phyloP scores from a whole-genome alignment of 37 sponge, comb jelly and placozoan genomes.

The Petrosia ficiformis region DNA sequence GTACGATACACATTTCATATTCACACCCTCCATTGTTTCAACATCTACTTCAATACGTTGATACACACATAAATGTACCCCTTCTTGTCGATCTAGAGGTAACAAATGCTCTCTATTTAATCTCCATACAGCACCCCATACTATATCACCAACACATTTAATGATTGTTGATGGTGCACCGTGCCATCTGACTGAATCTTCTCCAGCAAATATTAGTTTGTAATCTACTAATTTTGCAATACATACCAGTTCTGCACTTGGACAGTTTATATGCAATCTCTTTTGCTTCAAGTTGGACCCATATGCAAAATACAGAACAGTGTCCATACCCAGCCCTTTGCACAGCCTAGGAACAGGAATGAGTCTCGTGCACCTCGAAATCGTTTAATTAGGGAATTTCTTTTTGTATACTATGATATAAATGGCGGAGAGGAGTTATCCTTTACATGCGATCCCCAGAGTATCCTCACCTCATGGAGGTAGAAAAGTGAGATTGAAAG shows the following conservation, averaged over 20 bases:
- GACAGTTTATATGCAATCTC: conserved; percentile 14
- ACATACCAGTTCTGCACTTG: conserved; percentile 11
- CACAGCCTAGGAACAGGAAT: too few species aligned
- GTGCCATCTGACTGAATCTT: conserved; percentile 1
- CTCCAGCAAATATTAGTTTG: neutral
- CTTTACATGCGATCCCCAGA: too few species aligned
- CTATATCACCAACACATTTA: neutral
- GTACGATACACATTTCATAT: neutral
- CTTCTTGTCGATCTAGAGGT: conserved; percentile 14
- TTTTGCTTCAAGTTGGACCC: conserved; percentile 20
- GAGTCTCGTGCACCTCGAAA: too few species aligned
- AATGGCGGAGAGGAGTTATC: too few species aligned
- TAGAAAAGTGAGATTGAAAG: too few species aligned
- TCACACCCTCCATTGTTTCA: neutral
- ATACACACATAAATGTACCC: neutral
- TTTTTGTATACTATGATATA: too few species aligned
- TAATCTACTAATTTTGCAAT: conserved; percentile 9
- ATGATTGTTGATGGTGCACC: conserved; percentile 27
- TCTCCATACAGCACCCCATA: conserved; percentile 31
- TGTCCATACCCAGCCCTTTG: too few species aligned
- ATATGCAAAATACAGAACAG: conserved; percentile 22
- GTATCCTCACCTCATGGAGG: too few species aligned
- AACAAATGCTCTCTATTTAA: neutral
- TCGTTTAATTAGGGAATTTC: too few species aligned
- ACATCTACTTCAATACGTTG: neutral